A percentile compares a stretch with the other conserved stretches of the same genome.
These are phyloP conservation scores for Catostylus mosaicus DNA, from an alignment of 30 jellyfish, hydroid and myxozoan genomes.

Conservation along the genomic window DNA sequence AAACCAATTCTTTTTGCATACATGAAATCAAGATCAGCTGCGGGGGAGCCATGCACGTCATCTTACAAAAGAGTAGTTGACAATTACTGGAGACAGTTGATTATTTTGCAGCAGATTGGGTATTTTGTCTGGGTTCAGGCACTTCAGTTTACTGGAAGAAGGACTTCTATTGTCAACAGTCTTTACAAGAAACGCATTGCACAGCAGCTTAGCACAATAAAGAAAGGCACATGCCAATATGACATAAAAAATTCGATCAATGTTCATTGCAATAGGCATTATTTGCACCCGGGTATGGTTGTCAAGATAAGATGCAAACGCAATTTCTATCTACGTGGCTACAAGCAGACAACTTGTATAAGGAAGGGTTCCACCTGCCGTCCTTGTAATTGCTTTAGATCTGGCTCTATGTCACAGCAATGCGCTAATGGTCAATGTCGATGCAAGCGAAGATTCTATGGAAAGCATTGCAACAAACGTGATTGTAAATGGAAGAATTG, in stretches of 20 bases:
- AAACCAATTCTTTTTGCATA: constrained; percentile 30
- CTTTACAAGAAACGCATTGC: background rate
- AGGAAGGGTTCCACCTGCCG: constrained; percentile 22
- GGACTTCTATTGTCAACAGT: background rate
- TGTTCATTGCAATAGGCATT: constrained; percentile 41
- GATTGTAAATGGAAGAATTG: constrained; percentile 49
- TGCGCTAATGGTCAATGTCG: constrained; percentile 48
- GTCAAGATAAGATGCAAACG: constrained; percentile 17
- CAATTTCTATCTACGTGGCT: constrained; percentile 22
- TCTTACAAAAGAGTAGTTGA: constrained; percentile 38
- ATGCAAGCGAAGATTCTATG: constrained; percentile 28
- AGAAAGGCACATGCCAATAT: constrained; percentile 39
- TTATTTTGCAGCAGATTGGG: constrained; percentile 45
- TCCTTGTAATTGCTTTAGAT: constrained; percentile 10
- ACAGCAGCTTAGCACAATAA: background rate
- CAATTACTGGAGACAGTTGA: constrained; percentile 30
- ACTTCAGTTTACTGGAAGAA: background rate
- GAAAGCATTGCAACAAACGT: constrained; percentile 25
- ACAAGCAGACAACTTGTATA: constrained; percentile 15
- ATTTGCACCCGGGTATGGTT: constrained; percentile 36
- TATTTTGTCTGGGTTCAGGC: constrained; percentile 69
- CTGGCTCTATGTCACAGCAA: constrained; percentile 22
- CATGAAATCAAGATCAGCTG: constrained; percentile 18
- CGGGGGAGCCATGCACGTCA: constrained; percentile 49
- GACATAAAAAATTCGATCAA: constrained; percentile 4